phyloP scores from a whole-genome alignment of 2,113 vertebrate genomes.

The Pluvianellus socialis region DNA sequence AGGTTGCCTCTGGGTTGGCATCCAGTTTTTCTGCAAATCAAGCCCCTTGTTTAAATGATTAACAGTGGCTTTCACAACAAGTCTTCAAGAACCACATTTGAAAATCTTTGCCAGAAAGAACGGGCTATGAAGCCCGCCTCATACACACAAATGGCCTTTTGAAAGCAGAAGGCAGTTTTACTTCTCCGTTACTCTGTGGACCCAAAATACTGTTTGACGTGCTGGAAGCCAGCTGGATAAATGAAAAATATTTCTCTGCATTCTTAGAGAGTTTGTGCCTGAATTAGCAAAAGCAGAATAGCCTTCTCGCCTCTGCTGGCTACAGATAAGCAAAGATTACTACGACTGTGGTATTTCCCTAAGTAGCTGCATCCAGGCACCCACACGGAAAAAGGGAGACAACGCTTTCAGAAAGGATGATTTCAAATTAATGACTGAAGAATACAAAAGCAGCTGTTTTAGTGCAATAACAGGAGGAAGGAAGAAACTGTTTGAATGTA shows the following conservation, averaged over 20 bases:
- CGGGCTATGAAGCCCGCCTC: not conserved
- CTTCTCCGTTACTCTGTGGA: not conserved
- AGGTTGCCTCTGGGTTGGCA: not conserved
- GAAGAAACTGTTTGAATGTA: not conserved
- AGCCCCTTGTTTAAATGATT: not conserved
- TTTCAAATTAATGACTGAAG: not conserved
- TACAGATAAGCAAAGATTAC: not conserved
- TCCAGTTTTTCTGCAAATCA: not conserved
- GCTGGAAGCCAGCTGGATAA: conserved; percentile 12
- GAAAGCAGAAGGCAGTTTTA: not conserved
- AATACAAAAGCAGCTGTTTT: not conserved
- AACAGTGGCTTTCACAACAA: not conserved
- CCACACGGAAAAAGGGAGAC: not conserved
- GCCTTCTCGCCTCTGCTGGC: not conserved
- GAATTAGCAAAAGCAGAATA: not conserved
- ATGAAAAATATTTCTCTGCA: not conserved
- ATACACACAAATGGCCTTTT: not conserved
- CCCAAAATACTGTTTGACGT: not conserved
- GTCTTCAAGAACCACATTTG: not conserved
- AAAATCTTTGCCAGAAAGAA: not conserved
- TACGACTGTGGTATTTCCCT: not conserved
- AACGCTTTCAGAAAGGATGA: not conserved
- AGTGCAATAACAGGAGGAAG: not conserved
- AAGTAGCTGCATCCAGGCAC: not conserved
- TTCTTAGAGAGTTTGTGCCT: conserved; percentile 6